These are phyloP conservation scores for Hyperoplus lanceolatus DNA, from an alignment of 2,797 vertebrate genomes.

Conservation along the genomic window DNA sequence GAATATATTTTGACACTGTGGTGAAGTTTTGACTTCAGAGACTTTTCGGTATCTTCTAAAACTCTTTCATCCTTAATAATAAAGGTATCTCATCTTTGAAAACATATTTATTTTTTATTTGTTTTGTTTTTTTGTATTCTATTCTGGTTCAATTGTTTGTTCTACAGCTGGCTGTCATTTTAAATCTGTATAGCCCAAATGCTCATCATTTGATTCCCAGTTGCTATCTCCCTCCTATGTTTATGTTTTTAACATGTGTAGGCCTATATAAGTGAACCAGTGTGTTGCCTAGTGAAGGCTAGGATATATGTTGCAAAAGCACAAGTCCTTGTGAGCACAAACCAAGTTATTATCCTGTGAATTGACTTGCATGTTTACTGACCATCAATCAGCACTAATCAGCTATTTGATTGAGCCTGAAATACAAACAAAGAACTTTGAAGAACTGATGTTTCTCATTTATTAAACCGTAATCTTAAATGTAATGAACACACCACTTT, in stretches of 20 bases:
- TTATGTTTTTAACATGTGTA: not conserved
- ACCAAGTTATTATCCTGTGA: not conserved
- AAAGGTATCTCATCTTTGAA: not conserved
- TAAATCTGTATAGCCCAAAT: not conserved
- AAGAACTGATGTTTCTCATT: not conserved
- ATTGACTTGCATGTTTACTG: not conserved
- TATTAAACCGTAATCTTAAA: not conserved
- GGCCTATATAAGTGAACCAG: not conserved
- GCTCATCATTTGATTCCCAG: not conserved
- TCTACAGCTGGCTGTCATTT: not conserved
- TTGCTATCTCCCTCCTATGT: not conserved
- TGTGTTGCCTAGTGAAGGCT: not conserved
- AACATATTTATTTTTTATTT: not conserved
- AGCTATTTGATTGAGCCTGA: not conserved
- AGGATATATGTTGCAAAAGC: not conserved
- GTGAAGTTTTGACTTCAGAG: not conserved
- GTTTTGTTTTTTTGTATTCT: not conserved
- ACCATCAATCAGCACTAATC: not conserved
- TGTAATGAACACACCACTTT: not conserved
- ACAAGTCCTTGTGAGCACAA: not conserved
- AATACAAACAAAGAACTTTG: not conserved
- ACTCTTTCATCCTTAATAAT: not conserved
- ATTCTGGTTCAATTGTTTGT: not conserved
- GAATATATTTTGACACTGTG: not conserved
- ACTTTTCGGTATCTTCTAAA: not conserved